Conservation (phyloP, 2,113 vertebrate species). For the Eubucco bourcierii region DNA sequence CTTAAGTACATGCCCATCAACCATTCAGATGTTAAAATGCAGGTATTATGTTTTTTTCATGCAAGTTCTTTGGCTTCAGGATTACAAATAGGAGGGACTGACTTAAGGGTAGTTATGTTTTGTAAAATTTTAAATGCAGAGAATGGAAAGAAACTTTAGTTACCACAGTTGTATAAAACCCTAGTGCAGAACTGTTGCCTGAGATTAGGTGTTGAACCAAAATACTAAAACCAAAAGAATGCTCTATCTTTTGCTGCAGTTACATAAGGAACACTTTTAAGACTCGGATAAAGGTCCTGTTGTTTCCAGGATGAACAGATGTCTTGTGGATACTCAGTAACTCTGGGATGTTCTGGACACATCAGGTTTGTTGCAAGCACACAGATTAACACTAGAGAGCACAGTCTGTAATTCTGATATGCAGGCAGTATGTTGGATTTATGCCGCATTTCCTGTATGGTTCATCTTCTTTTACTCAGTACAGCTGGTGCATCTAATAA, state of each 20-base stretch:
- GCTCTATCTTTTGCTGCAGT: background rate
- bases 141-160: background rate
- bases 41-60: background rate
- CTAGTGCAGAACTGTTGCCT: background rate
- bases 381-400: background rate
- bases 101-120: background rate
- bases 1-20: background rate
- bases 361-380: background rate
- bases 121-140: background rate
- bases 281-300: background rate
- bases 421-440: background rate
- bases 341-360: background rate
- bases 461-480: background rate
- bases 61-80: background rate
- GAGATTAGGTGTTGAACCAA: background rate
- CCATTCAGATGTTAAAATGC: background rate
- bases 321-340: background rate
- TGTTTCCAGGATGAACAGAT: background rate
- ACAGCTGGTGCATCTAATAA: background rate
- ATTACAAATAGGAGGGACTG: background rate
- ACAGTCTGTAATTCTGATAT: background rate
- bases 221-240: background rate
- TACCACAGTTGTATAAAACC: background rate
- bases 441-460: background rate
- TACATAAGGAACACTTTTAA: background rate